phyloP scores from a whole-genome alignment of 1,140 invertebrate species.

The Diachasma alloeum region DNA sequence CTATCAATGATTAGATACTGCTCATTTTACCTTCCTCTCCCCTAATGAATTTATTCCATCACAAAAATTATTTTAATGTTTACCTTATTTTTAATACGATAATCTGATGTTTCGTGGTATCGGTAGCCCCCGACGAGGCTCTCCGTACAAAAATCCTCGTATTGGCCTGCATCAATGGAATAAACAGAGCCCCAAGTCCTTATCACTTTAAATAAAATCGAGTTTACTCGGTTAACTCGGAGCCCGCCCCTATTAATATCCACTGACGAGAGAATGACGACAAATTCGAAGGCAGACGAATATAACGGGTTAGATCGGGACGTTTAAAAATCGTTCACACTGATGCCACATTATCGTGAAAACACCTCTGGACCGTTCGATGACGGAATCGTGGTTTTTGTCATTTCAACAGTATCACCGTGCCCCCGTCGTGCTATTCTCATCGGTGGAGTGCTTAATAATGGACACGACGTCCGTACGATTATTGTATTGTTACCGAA shows the following conservation, averaged over 20 bases:
- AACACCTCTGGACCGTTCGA: not conserved
- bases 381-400: not conserved
- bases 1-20: no score
- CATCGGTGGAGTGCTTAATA: not conserved
- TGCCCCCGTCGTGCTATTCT: not conserved
- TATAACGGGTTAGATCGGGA: not conserved
- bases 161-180: conserved; percentile 19
- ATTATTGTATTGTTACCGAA: not conserved
- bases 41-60: not conserved
- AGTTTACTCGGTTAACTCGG: not conserved
- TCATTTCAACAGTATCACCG: not conserved
- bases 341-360: not conserved
- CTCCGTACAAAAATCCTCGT: conserved; percentile 13
- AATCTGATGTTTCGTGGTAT: conserved; percentile 15
- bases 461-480: not conserved
- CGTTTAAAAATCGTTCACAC: not conserved
- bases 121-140: conserved; percentile 34
- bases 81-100: conserved; percentile 13
- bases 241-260: not conserved
- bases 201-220: not conserved
- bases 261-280: not conserved
- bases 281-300: not conserved
- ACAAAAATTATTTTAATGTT: not conserved
- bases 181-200: not conserved
- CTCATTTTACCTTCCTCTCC: no score